phyloP scores from a whole-genome alignment of 2,888 invertebrate genomes.

The Noctua janthe region DNA sequence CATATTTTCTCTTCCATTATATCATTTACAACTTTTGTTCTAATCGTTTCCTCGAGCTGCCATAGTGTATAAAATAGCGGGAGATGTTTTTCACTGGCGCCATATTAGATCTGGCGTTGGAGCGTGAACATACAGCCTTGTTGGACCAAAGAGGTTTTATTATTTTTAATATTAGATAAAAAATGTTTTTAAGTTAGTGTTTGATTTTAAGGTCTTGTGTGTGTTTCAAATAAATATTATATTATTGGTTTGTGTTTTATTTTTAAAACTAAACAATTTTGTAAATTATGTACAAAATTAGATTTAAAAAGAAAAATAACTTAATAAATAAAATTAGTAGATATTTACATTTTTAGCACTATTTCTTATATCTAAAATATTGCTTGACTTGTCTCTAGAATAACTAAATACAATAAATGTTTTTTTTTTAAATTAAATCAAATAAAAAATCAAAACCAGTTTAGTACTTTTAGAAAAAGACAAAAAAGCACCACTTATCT shows the following conservation, averaged over 20 bases:
- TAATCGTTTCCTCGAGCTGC: slow-evolving; percentile 61
- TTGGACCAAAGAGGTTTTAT: slow-evolving; percentile 16
- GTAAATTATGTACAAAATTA: slow-evolving; percentile 48
- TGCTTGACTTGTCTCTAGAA: slow-evolving; percentile 51
- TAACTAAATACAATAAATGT: slow-evolving; percentile 18
- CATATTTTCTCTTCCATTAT: slow-evolving; percentile 68
- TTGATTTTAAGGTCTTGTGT: background rate
- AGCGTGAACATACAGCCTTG: slow-evolving; percentile 48
- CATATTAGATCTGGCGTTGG: slow-evolving; percentile 67
- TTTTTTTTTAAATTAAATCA: background rate
- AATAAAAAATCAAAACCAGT: slow-evolving; percentile 4
- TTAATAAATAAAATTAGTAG: slow-evolving; percentile 54
- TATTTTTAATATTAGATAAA: slow-evolving; percentile 3
- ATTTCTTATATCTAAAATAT: slow-evolving; percentile 41
- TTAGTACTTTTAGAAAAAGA: slow-evolving; percentile 6
- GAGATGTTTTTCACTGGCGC: slow-evolving; percentile 64
- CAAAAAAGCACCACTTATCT: slow-evolving; percentile 8
- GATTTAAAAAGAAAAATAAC: slow-evolving; percentile 45
- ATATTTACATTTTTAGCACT: slow-evolving; percentile 54
- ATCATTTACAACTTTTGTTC: slow-evolving; percentile 65
- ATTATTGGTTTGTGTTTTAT: slow-evolving; percentile 60
- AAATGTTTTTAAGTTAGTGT: background rate
- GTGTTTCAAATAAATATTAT: slow-evolving; percentile 56
- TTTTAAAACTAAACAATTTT: slow-evolving; percentile 34
- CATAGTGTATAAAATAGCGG: slow-evolving; percentile 68